Conservation (phyloP, 2,113 vertebrate species). For the Piprites chloris region DNA sequence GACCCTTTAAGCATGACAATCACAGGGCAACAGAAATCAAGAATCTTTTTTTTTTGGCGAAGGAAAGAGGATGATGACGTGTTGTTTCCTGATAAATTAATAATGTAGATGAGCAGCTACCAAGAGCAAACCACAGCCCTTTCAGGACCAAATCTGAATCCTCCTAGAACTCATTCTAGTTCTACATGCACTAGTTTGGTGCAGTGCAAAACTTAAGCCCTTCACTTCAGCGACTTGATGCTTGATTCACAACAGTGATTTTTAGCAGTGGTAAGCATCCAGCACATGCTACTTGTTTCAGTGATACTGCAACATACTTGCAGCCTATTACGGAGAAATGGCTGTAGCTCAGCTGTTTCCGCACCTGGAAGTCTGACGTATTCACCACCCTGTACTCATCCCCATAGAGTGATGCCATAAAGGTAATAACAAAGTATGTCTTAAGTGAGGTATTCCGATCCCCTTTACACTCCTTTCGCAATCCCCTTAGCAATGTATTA, state of each 20-base stretch:
- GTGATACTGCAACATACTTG: background rate
- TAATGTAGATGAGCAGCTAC: background rate
- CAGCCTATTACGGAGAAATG: background rate
- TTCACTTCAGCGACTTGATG: background rate
- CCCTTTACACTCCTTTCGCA: constrained; percentile 56
- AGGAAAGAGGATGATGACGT: background rate
- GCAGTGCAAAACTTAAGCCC: background rate
- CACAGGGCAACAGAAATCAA: constrained; percentile 1
- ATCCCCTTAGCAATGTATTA: constrained; percentile 43
- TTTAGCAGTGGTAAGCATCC: background rate
- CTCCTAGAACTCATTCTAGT: background rate
- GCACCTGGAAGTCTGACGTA: background rate
- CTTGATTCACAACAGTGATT: background rate
- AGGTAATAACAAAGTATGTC: background rate
- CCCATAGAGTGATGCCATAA: constrained; percentile 6
- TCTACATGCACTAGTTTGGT: background rate
- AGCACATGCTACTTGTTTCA: background rate
- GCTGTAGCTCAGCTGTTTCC: constrained; percentile 1
- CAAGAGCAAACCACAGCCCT: background rate
- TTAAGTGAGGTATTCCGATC: constrained; percentile 62
- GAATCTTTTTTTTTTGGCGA: background rate
- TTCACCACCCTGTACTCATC: constrained; percentile 32
- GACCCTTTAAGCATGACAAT: background rate
- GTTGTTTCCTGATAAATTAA: background rate
- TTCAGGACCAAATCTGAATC: constrained; percentile 1